phyloP scores from a whole-genome alignment of 2,888 invertebrate species.

The Lochmaea capreae region DNA sequence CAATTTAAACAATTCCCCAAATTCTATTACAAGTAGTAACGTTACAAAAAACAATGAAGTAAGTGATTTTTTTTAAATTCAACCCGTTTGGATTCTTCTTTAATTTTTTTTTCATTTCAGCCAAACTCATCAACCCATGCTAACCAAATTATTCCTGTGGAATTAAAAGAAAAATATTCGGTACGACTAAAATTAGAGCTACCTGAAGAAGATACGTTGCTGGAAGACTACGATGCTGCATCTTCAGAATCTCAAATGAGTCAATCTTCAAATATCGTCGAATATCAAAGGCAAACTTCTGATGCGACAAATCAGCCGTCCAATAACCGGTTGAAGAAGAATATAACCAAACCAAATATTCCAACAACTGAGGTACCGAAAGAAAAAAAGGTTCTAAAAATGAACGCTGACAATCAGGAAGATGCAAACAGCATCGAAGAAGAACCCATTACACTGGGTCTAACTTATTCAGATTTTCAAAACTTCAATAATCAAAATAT shows the following conservation, averaged over 20 bases:
- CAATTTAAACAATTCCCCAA: neutral
- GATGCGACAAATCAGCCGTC: neutral
- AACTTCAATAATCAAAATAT: neutral
- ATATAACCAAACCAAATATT: neutral
- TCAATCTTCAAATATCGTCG: neutral
- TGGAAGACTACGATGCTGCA: neutral
- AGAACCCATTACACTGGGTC: neutral
- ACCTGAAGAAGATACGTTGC: slow-evolving; percentile 5
- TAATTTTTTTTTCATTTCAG: neutral
- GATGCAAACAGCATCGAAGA: neutral
- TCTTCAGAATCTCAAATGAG: neutral
- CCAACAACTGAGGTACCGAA: neutral
- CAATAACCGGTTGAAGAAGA: slow-evolving; percentile 3
- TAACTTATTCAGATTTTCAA: neutral
- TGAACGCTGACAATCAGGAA: neutral
- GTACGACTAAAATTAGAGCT: neutral
- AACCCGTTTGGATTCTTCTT: neutral
- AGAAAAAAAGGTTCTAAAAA: neutral
- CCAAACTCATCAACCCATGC: neutral
- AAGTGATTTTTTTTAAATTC: neutral
- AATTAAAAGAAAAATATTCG: neutral
- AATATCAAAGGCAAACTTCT: neutral
- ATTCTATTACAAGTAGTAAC: neutral
- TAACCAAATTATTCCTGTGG: neutral
- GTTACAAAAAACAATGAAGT: neutral